Base-by-base conservation (phyloP, 1,140 invertebrate species). In the Gonatopus flavifemur region DNA sequence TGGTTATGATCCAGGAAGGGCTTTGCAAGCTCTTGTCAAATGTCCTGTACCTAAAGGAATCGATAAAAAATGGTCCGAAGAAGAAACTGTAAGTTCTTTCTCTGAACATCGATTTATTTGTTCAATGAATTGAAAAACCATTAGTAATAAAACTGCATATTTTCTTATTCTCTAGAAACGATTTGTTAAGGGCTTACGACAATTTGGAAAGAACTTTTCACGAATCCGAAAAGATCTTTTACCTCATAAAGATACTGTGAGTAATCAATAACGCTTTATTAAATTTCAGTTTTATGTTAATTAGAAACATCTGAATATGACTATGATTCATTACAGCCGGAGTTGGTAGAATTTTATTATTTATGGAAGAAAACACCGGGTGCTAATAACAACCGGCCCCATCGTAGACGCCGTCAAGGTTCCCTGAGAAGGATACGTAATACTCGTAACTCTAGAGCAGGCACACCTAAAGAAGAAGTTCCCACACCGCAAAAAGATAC, bases 331-430 rank as follows among this genome's bases (percentile, higher is more conserved):
- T 80, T 82, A 19, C 71, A 91, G 89, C 87, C 93, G 32, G 95
- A 99, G 70, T 80, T 99, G 62, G 94, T 99, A 20, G 95, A 98
- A 70, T 99, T 94, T 80, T 99, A 99, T 78, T 99, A 99, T 80
- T 84, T 98, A 70, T 99, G 96, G 97, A 99, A 99, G 81, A 99
- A 99, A 81, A 98, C 96, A n/a, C 94, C 96, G n/a, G 92, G 92
- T 62, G 96, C 96, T 35, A 92, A 93, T 71, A 93, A 91, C 73
- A 93, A 94, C 76, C 83, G 94, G 47, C 94, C 94, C 16, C 93
- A 96, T 70, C 82, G 94, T 43, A 82, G 94, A 80, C 82, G 93
- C 41, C 80, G 94, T 44, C 90, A 92, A 72, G 90, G 89, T 58
- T 93, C 93, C n/a, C 79, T 96, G 46, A 84, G 94, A 55, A 81